Conservation (phyloP, 2,888 invertebrate genomes). For the Drosophila neonasuta region DNA sequence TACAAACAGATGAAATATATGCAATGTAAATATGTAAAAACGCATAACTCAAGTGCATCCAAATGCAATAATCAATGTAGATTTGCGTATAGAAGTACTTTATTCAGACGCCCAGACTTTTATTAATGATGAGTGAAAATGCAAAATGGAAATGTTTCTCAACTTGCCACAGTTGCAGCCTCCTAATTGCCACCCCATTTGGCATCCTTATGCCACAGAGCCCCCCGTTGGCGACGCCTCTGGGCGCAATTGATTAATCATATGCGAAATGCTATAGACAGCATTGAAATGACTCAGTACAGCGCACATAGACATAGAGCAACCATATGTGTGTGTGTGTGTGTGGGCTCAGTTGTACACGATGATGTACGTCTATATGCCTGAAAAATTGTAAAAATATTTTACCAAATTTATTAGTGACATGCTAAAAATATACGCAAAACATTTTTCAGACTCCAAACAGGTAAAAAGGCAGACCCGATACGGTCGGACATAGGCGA, state of each 20-base stretch:
- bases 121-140: conserved; percentile 75
- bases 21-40: conserved; percentile 11
- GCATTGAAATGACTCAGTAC: conserved; percentile 65
- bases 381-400: conserved; percentile 55
- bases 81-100: conserved; percentile 45
- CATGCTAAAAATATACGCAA: conserved; percentile 68
- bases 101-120: conserved; percentile 67
- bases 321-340: not conserved
- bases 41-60: conserved; percentile 54
- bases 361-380: conserved; percentile 14
- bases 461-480: conserved; percentile 39
- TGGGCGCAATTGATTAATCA: conserved; percentile 68
- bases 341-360: conserved; percentile 4
- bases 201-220: too few species aligned
- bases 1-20: not conserved
- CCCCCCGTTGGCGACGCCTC: conserved; percentile 37
- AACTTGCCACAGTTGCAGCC: conserved; percentile 29
- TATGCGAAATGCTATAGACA: conserved; percentile 59
- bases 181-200: not conserved
- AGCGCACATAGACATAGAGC: not conserved
- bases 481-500: conserved; percentile 19
- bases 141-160: conserved; percentile 61
- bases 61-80: conserved; percentile 26
- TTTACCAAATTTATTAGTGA: conserved; percentile 63
- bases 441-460: conserved; percentile 62